Conservation (phyloP, 2,113 vertebrate genomes). For the Nannobrachium achirus region DNA sequence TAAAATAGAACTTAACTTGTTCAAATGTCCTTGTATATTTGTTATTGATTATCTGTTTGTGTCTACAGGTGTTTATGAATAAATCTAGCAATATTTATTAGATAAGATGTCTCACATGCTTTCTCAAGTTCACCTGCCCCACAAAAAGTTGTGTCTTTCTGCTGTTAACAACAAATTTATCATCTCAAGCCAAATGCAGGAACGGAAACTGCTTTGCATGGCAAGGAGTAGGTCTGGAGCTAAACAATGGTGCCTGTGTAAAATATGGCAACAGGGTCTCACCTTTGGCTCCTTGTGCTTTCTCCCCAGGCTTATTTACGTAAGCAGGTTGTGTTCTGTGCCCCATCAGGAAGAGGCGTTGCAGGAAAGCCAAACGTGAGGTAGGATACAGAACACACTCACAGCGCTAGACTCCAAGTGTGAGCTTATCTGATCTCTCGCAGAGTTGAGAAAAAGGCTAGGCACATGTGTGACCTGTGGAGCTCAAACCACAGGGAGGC, state of each 20-base stretch:
- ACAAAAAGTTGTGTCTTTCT: conserved; percentile 49
- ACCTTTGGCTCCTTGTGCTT: conserved; percentile 73
- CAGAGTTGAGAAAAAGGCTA: conserved; percentile 52
- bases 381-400: conserved; percentile 55
- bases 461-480: conserved; percentile 52
- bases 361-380: conserved; percentile 69
- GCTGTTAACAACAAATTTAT: conserved; percentile 67
- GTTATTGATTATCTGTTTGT: too few relatives aligned
- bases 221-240: conserved; percentile 61
- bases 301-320: conserved; percentile 72
- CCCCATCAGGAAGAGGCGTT: conserved; percentile 78
- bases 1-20: too few relatives aligned
- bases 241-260: conserved; percentile 75
- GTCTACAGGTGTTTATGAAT: too few relatives aligned
- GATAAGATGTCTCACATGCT: conserved; percentile 1
- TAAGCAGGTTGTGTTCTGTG: conserved; percentile 72
- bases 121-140: conserved; percentile 34
- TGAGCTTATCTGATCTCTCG: conserved; percentile 40
- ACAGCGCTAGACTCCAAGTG: conserved; percentile 60
- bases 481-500: conserved; percentile 32
- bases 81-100: too few relatives aligned
- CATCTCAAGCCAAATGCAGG: conserved; percentile 57
- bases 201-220: conserved; percentile 76
- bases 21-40: too few relatives aligned
- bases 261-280: conserved; percentile 75